phyloP scores from a whole-genome alignment of 92 coral and sea anemone genomes.

The Palythoa heliodiscus region DNA sequence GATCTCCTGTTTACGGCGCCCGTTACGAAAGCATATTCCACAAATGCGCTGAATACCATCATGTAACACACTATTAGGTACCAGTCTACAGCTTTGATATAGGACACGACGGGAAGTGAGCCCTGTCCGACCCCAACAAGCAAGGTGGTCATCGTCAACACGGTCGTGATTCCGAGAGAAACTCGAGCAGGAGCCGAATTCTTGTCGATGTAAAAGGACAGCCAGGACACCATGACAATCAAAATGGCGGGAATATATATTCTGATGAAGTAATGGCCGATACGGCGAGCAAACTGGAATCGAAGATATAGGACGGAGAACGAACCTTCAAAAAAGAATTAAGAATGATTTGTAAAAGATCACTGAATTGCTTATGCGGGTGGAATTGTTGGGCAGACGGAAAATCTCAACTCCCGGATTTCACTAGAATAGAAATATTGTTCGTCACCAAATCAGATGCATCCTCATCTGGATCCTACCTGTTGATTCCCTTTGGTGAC shows the following conservation, averaged over 20 bases:
- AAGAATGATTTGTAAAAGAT: not conserved
- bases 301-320: conserved; percentile 65
- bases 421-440: no score
- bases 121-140: conserved; percentile 88
- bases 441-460: no score
- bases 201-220: conserved; percentile 87
- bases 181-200: conserved; percentile 95
- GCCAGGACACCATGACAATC: conserved; percentile 86
- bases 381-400: no score
- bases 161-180: conserved; percentile 93
- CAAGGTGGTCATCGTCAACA: conserved; percentile 90
- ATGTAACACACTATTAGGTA: conserved; percentile 80
- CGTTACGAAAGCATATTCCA: conserved; percentile 80
- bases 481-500: no score
- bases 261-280: conserved; percentile 77
- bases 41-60: conserved; percentile 86
- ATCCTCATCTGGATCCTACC: no score
- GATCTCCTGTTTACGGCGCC: conserved; percentile 40
- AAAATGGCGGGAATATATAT: conserved; percentile 85
- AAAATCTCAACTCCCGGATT: no score
- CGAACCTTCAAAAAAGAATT: conserved; percentile 49
- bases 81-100: conserved; percentile 89
- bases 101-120: conserved; percentile 84
- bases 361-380: no score
- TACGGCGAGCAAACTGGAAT: conserved; percentile 68